A percentile compares a stretch with the other conserved stretches of the same genome.
These are phyloP conservation scores for Pentalonia nigronervosa DNA, from an alignment of 1,140 invertebrate species.

Conservation along the genomic window DNA sequence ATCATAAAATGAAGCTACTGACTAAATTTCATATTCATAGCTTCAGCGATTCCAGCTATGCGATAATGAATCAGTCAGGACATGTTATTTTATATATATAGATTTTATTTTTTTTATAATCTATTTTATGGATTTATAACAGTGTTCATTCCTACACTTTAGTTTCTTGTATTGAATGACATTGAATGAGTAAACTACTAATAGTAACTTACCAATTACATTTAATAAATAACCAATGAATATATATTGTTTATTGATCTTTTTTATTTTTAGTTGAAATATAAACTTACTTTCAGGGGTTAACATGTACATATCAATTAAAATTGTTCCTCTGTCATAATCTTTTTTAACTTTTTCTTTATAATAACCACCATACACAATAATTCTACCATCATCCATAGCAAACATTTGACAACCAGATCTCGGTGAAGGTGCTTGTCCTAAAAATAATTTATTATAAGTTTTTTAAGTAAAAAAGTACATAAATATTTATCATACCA, in stretches of 20 bases:
- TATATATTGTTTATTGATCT: neutral
- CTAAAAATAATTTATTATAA: conserved; percentile 61
- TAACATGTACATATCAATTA: conserved; percentile 84
- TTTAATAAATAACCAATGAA: too few relatives aligned
- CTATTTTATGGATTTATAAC: neutral
- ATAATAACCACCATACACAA: conserved; percentile 89
- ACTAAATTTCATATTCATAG: too few relatives aligned
- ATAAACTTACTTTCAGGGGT: conserved; percentile 72
- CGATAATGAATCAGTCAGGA: too few relatives aligned
- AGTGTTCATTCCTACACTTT: neutral
- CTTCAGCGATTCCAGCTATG: too few relatives aligned
- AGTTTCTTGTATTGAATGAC: neutral
- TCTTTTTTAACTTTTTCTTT: conserved; percentile 81
- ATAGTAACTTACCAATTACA: neutral
- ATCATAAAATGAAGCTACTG: too few relatives aligned
- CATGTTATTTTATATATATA: too few relatives aligned
- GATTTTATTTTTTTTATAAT: neutral
- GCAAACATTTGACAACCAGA: conserved; percentile 78
- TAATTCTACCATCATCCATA: conserved; percentile 71
- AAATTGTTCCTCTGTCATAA: conserved; percentile 80
- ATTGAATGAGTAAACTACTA: neutral
- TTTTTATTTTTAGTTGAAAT: conserved; percentile 52
- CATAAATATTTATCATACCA: conserved; percentile 65
- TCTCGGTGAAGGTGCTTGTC: conserved; percentile 72
- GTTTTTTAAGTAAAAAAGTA: neutral